Base-by-base conservation (phyloP, 1,140 invertebrate species). In the Homalodisca vitripennis region DNA sequence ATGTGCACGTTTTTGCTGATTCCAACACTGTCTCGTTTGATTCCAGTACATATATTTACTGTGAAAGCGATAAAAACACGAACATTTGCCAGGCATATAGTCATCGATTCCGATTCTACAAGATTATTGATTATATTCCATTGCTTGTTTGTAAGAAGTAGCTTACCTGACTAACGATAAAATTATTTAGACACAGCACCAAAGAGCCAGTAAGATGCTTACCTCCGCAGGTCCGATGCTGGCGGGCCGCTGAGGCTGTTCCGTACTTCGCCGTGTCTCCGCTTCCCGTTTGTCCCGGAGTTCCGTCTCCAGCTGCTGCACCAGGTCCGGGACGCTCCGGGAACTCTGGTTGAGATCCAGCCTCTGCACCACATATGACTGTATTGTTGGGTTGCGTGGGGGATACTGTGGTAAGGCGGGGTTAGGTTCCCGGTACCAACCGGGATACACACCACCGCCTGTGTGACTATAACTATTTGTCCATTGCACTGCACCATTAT, bases 271-370 rank as follows among this genome's bases (percentile, higher is more conserved):
- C 77, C 24, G 79, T 80, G 60, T 77, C 81, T 83, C 73, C 74
- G 76, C 27, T 81, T 81, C 77, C 83, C 81, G 55, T 84, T 76
- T 70, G 79, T 80, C 22, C 82, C 83, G 70, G 81, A 92, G 75
- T 75, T 91, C 87, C 70, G 85, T 84, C 79, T 90, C 86, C 51
- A 92, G 79, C 74, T 90, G 87, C 73, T 86, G 84, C 10, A 91
- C 81, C 77, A 92, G 89, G 77, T 89, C 84, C 1, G 88, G 88
- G 47, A 92, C 88, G 79, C 87, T 89, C 77, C 57, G 76, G 77
- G 66, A 76, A 75, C 27, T 80, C 76, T 29, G 74, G 73, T n/a
- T 24, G 67, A 79, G 77, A 63, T 77, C 74, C 6, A 76, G 72
- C 55, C 78, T 74, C 29, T 55, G 41, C 31, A 72, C 71, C 10